Conservation (phyloP, 64 coral and sea anemone genomes). For the Montipora foliosa region DNA sequence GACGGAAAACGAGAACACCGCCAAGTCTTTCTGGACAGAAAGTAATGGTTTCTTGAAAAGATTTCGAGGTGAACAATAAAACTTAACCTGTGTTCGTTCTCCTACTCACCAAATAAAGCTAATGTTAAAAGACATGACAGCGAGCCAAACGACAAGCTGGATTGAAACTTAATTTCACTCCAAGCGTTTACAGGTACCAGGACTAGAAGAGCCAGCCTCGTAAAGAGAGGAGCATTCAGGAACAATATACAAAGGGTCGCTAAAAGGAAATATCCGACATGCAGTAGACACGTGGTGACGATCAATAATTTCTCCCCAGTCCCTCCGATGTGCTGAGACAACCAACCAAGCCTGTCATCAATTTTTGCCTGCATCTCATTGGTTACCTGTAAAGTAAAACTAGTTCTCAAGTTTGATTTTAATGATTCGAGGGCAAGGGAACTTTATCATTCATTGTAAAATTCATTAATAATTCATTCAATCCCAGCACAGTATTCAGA, state of each 20-base stretch:
- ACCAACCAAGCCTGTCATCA: conserved; percentile 80
- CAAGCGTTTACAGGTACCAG: conserved; percentile 87
- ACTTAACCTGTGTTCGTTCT: neutral
- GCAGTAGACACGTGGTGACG: conserved; percentile 73
- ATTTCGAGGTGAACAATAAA: no score
- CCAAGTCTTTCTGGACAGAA: neutral
- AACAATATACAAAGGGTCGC: conserved; percentile 90
- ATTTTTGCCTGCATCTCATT: conserved; percentile 81
- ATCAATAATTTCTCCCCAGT: conserved; percentile 85
- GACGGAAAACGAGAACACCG: neutral
- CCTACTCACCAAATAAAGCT: conserved; percentile 74
- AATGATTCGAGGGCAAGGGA: neutral
- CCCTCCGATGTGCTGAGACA: conserved; percentile 88
- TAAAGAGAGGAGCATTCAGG: conserved; percentile 86
- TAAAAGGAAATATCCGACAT: conserved; percentile 83
- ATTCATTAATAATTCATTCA: no score
- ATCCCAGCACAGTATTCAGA: no score
- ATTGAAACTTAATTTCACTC: conserved; percentile 84
- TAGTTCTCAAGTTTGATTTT: no score
- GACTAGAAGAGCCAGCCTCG: conserved; percentile 76
- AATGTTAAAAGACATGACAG: conserved; percentile 70
- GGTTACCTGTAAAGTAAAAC: conserved; percentile 67
- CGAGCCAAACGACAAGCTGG: conserved; percentile 74
- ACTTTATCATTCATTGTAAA: neutral
- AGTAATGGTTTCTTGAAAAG: no score